Conservation (phyloP, 1,140 invertebrate species). For the Pseudoatta argentina region DNA sequence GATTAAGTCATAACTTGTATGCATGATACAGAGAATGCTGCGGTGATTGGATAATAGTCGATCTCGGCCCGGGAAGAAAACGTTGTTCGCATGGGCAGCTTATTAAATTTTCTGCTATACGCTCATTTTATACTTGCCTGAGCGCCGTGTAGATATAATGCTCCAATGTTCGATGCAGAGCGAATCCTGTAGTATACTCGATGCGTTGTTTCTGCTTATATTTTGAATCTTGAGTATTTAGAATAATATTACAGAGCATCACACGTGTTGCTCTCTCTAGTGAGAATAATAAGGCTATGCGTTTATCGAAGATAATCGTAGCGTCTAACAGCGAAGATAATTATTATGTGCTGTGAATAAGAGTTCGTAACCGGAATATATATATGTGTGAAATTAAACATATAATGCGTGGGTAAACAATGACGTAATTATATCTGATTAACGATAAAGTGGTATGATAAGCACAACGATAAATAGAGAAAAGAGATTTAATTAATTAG, state of each 20-base stretch:
- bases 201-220: constrained; percentile 35
- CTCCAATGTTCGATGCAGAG: constrained; percentile 37
- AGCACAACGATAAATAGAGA: background rate
- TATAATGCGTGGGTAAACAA: constrained; percentile 17
- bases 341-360: constrained; percentile 27
- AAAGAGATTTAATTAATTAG: background rate
- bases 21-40: constrained; percentile 34
- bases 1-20: constrained; percentile 84
- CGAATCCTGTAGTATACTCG: background rate
- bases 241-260: background rate
- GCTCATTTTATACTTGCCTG: constrained; percentile 41
- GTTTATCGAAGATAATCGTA: constrained; percentile 41
- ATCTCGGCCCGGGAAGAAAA: constrained; percentile 51
- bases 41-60: constrained; percentile 68
- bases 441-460: constrained; percentile 5
- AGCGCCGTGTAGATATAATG: constrained; percentile 41
- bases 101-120: constrained; percentile 73
- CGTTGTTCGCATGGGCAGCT: constrained; percentile 41
- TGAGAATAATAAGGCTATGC: constrained; percentile 26
- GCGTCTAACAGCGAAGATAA: background rate
- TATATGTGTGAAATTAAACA: constrained; percentile 19
- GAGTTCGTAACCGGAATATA: constrained; percentile 28
- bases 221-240: constrained; percentile 47
- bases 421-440: constrained; percentile 44
- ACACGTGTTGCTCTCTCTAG: background rate